phyloP scores from a whole-genome alignment of 2,888 invertebrate genomes.

The Hartigia nigra region DNA sequence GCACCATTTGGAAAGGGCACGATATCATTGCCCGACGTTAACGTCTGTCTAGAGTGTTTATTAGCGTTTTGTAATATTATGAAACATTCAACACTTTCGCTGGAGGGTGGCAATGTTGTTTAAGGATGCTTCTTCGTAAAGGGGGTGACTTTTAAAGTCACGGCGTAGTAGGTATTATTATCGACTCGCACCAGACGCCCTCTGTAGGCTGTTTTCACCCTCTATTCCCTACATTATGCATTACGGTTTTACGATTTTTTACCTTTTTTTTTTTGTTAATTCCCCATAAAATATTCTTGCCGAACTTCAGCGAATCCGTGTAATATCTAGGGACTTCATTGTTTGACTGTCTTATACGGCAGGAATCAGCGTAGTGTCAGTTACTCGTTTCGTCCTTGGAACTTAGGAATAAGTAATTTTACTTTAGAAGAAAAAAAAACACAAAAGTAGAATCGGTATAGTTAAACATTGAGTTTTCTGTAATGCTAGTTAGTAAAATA shows the following conservation, averaged over 20 bases:
- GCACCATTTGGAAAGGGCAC: background rate
- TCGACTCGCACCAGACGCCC: background rate
- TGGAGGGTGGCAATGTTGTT: background rate
- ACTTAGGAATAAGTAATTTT: background rate
- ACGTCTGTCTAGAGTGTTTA: background rate
- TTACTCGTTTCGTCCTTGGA: background rate
- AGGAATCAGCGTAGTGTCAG: background rate
- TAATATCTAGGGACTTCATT: background rate
- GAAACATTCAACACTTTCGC: background rate
- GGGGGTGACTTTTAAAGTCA: background rate
- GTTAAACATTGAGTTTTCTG: background rate
- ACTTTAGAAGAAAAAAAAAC: background rate
- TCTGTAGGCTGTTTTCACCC: background rate
- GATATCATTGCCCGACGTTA: background rate
- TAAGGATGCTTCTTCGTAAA: background rate
- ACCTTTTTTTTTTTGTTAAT: background rate
- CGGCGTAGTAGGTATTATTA: background rate
- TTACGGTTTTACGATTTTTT: background rate
- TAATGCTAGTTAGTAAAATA: background rate
- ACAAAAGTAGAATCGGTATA: background rate
- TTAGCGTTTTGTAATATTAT: background rate
- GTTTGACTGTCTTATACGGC: background rate
- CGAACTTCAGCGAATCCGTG: background rate
- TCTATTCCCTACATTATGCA: background rate
- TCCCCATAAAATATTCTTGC: background rate